Evolutionary conservation across 2,113 vertebrate species (phyloP), one percentile per base, ranked within the genome.

Genomic region (Rhabdornis inornatus): DNA sequence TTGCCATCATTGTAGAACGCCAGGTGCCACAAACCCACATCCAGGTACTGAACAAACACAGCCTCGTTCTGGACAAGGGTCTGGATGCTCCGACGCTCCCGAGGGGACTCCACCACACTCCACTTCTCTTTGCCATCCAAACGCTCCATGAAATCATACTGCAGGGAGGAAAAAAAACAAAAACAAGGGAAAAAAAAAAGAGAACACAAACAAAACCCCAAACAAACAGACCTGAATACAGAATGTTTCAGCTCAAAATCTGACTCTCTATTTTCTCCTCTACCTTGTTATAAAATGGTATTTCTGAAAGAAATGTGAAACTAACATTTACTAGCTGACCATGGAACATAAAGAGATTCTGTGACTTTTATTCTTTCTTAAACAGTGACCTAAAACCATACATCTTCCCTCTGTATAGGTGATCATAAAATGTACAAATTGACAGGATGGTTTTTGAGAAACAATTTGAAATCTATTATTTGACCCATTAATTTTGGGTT

Each of bases 121-220:
- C 99, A 99, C 96, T 99, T 99, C 98, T 99, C 99, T 64, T 99
- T 99, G 49, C 99, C 99, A 9, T 99, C 99, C 97, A 99, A 97
- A 27, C 99, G 99, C 60, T 99, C 99, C 99, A 99, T 99, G 95
- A 99, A 99, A 96, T 99, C 99, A 60, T 99, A 99, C 99, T 99
- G 95, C 45, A 88, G 81, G 37, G 61, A 4, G 21, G 4, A 1
- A 28, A 87, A 39, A 65, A 13, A 10, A 12, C 11, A 7, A 12
- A 37, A 42, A 10, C 18, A 13, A 12, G 12, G 27, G 44, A 1
- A 5, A 42, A 50, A 68, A 45, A 24, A n/a, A 37, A 27, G 30
- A 56, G 30, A 82, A 53, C 60, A 86, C 45, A 79, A 79, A 83
- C 81, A 35, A 91, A 66, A 3, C 9, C 68, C 89, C 64, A 53